Evolutionary conservation across 2,888 invertebrate species (phyloP), one percentile per base, ranked within the genome.

Genomic region (Chymomyza procnemis): DNA sequence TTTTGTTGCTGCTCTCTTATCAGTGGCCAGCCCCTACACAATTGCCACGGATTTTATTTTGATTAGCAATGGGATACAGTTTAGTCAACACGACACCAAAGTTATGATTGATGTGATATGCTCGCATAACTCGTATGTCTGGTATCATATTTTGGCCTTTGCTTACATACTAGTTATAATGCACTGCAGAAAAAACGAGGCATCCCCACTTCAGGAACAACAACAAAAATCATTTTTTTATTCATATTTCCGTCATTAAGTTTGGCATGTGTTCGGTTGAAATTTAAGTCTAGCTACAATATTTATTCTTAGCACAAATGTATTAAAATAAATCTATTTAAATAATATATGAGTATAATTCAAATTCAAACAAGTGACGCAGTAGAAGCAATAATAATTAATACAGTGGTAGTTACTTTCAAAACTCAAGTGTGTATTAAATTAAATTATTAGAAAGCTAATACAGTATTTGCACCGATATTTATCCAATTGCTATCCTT

Each of bases 51-150:
- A 73, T 72, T 72, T 73, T 73, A 73, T 68, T 69, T 74, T 69
- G 79, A 81, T 84, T 83, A 80, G 79, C 73, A 50, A 19, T 19
- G 50, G 50, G 70, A 67, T 74, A 41, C 34, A 41, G 34, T 41
- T 41, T 41, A 41, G 34, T 41, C 34, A 12, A 41, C 34, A 41
- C 34, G 34, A 1, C 34, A 9, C 34, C 9, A 9, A 41, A 41
- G 18, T 52, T 48, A 57, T 68, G 69, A 73, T 73, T 73, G 73
- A 73, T 73, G 64, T 64, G 67, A 61, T 41, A 41, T 41, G 6
- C 34, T 12, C 34, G 34, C 34, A 41, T 41, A 41, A 12, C 34
- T 41, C 34, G 12, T 41, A 41, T 41, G 34, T 41, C 9, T 12
- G 34, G 34, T 41, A 41, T 41, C 34, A 12, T 41, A 41, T 41